A percentile compares a stretch with the other conserved stretches of the same genome.
These are phyloP conservation scores for Lasioglossum leucozonium DNA, from an alignment of 2,888 invertebrate genomes.

Conservation along the genomic window DNA sequence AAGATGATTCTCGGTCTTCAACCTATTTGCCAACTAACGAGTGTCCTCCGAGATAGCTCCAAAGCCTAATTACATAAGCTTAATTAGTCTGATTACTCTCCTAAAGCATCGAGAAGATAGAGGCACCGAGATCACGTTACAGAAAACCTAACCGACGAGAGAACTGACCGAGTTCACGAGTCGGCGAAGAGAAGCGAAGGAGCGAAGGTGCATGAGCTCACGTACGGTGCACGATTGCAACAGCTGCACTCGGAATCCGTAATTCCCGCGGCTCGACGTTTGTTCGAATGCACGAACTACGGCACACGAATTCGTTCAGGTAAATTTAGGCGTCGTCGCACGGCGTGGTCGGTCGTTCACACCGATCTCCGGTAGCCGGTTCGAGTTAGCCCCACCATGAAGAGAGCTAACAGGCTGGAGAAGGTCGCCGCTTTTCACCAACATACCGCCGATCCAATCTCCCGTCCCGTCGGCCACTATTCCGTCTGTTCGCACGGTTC, in stretches of 20 bases:
- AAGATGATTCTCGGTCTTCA: not conserved
- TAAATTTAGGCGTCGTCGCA: conserved; percentile 31
- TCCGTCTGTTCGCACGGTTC: not conserved
- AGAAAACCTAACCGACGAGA: too few relatives aligned
- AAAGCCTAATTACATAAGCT: not conserved
- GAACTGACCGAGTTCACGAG: not conserved
- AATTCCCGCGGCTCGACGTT: not conserved
- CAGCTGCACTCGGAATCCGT: not conserved
- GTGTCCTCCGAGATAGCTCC: not conserved
- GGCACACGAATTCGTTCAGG: conserved; percentile 38
- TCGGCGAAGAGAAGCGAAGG: not conserved
- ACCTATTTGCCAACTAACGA: too few relatives aligned
- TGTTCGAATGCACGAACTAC: conserved; percentile 5
- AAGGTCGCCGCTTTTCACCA: conserved; percentile 6
- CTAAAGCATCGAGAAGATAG: too few relatives aligned
- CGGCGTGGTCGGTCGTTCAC: conserved; percentile 37
- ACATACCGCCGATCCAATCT: not conserved
- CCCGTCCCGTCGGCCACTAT: not conserved
- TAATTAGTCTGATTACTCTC: too few relatives aligned
- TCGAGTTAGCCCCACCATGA: not conserved
- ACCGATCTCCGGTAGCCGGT: conserved; percentile 16
- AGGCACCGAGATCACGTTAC: too few relatives aligned
- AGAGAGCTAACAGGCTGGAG: not conserved
- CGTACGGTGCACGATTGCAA: not conserved
- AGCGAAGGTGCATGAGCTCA: not conserved